Evolutionary conservation across 2,797 vertebrate genomes (phyloP).

Genomic region (Alfaro cultratus): DNA sequence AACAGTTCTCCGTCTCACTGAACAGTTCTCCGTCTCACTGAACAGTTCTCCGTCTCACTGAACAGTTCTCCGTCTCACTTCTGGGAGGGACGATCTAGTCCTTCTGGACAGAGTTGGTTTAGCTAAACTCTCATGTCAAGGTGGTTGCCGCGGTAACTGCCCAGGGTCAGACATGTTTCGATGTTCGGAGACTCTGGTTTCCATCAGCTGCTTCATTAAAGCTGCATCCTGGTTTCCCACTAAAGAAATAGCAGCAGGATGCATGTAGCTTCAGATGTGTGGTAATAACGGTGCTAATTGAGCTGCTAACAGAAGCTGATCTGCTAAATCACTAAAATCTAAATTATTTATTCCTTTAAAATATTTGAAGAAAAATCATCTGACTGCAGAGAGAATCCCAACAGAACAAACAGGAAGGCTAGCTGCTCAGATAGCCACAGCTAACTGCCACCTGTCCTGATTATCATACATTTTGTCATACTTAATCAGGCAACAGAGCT

Average conservation of each 20-base stretch:
- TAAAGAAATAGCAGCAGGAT: constrained; percentile 42
- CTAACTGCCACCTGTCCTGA: not conserved
- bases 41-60: no score
- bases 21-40: no score
- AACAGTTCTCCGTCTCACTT: not conserved
- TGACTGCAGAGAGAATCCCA: not conserved
- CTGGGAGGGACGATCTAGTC: no score
- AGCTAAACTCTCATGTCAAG: constrained; percentile 5
- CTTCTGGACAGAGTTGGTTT: constrained; percentile 22
- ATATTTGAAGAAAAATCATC: not conserved
- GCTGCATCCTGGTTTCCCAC: constrained; percentile 13
- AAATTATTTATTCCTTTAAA: not conserved
- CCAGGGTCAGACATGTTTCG: constrained; percentile 27
- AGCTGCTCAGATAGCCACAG: not conserved
- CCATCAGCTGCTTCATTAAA: constrained; percentile 50
- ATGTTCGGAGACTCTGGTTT: constrained; percentile 35
- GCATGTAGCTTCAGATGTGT: not conserved
- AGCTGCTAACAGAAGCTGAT: not conserved
- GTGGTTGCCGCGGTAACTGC: constrained; percentile 17
- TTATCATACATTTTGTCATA: not conserved
- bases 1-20: no score
- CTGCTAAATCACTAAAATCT: not conserved
- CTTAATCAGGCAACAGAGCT: not conserved
- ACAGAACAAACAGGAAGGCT: not conserved
- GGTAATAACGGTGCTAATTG: not conserved